A percentile compares a stretch with the other conserved stretches of the same genome.
Conservation (phyloP, 2,888 invertebrate genomes). For the Sepioteuthis lessoniana region DNA sequence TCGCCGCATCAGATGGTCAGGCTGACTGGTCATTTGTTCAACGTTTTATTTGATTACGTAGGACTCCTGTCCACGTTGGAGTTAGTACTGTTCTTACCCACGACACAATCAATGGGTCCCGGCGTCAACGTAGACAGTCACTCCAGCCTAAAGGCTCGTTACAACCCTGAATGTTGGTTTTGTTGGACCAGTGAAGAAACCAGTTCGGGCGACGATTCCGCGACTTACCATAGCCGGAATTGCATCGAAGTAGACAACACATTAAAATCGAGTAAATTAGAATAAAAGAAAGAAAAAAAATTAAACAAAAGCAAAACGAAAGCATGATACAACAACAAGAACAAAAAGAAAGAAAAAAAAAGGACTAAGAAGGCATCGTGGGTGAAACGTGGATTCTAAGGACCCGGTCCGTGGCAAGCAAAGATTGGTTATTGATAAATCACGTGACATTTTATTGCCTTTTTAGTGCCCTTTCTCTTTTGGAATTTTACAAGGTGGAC, state of each 20-base stretch:
- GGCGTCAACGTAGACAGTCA: not conserved
- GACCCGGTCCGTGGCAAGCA: not conserved
- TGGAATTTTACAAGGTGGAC: not conserved
- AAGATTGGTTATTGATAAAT: not conserved
- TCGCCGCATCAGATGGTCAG: not conserved
- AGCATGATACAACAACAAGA: not conserved
- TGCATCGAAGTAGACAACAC: not conserved
- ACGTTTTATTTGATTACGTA: conserved; percentile 1
- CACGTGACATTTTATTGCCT: not conserved
- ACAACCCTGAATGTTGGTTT: not conserved
- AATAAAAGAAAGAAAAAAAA: not conserved
- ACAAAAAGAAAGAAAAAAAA: not conserved
- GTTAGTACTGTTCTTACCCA: not conserved
- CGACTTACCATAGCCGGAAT: not conserved
- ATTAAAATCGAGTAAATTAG: not conserved
- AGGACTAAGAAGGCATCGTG: not conserved
- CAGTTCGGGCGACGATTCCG: not conserved
- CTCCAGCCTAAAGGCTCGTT: not conserved
- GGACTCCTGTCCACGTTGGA: not conserved
- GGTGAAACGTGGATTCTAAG: not conserved
- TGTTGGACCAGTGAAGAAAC: not conserved
- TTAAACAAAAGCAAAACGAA: not conserved
- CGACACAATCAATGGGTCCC: not conserved
- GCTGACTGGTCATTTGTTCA: not conserved
- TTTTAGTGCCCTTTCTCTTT: not conserved